Evolutionary conservation across 2,113 vertebrate species (phyloP).

Genomic region (Eidolon helvum): DNA sequence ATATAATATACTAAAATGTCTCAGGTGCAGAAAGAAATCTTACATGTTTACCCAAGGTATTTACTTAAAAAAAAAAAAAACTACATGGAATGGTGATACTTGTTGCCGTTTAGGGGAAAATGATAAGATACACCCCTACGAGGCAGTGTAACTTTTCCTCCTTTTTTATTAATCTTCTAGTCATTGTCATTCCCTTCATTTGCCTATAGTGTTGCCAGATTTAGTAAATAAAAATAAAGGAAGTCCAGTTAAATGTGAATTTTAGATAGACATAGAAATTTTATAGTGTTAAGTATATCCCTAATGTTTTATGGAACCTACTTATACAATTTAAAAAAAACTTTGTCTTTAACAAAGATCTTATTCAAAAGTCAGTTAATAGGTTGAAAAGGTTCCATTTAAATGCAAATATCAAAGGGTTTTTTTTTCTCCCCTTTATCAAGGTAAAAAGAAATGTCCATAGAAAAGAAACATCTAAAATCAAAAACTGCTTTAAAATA

Average conservation of each 20-base stretch:
- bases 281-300: background rate
- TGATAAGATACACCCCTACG: background rate
- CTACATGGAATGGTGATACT: background rate
- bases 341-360: background rate
- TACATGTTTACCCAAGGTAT: background rate
- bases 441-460: background rate
- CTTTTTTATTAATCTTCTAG: background rate
- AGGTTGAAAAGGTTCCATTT: background rate
- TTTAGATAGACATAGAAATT: background rate
- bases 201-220: background rate
- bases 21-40: background rate
- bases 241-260: background rate
- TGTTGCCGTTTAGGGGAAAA: background rate
- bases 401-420: background rate
- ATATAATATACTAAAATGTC: background rate
- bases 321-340: background rate
- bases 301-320: background rate
- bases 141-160: background rate
- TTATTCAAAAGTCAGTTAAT: background rate
- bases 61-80: background rate
- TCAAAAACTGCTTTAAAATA: background rate
- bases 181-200: background rate
- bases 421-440: background rate
- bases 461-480: background rate
- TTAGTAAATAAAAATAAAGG: conserved; percentile 6